Percentiles rank a stretch among this genome's conserved stretches.
Conservation (phyloP, 2,797 vertebrate species). For the Cheirogaleus major region DNA sequence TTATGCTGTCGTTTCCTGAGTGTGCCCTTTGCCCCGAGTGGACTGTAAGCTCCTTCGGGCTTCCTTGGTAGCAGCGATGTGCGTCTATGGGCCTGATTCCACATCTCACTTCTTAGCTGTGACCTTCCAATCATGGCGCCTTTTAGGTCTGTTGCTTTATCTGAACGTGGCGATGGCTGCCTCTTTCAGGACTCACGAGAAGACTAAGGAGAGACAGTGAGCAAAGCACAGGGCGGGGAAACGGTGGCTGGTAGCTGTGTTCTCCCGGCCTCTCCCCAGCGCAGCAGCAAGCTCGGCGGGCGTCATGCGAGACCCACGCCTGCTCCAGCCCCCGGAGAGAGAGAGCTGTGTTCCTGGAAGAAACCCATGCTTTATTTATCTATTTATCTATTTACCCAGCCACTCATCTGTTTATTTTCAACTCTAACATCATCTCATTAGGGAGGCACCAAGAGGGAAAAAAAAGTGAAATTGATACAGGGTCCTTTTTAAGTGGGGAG, state of each 20-base stretch:
- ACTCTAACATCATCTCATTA: conserved; percentile 82
- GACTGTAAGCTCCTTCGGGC: not conserved
- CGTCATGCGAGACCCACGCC: not conserved
- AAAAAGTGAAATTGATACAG: conserved; percentile 85
- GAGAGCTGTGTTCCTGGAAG: conserved; percentile 54
- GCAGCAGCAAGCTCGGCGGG: rapidly evolving
- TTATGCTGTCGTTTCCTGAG: rapidly evolving
- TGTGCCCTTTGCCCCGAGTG: no score
- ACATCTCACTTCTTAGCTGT: not conserved
- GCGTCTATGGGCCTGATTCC: not conserved
- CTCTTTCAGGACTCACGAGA: rapidly evolving
- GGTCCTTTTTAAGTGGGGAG: conserved; percentile 80
- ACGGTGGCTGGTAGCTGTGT: rapidly evolving
- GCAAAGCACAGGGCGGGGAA: rapidly evolving
- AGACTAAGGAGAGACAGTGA: not conserved
- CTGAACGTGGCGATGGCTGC: not conserved
- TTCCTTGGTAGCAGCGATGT: rapidly evolving
- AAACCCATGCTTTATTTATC: not conserved
- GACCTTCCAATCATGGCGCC: rapidly evolving
- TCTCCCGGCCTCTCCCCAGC: rapidly evolving
- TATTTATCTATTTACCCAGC: conserved; percentile 7
- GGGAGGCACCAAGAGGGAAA: conserved; percentile 72
- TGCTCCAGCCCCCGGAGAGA: not conserved
- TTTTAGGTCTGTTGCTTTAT: rapidly evolving
- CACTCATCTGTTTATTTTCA: conserved; percentile 59